phyloP scores from a whole-genome alignment of 2,797 vertebrate genomes.

The Ceryle rudis region DNA sequence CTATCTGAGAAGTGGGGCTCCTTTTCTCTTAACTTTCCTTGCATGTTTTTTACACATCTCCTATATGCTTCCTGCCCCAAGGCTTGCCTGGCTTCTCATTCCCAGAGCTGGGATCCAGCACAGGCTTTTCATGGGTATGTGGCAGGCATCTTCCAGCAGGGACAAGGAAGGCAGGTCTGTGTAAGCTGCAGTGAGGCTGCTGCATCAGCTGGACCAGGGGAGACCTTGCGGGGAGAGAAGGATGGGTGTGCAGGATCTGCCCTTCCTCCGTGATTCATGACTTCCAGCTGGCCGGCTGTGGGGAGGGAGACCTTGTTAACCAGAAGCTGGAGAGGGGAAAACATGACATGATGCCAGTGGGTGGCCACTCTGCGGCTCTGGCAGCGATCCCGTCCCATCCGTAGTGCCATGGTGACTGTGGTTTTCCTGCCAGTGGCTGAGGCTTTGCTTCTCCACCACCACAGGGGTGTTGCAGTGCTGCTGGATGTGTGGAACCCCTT shows the following conservation, averaged over 20 bases:
- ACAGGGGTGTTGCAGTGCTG: background rate
- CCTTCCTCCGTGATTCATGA: conserved; percentile 45
- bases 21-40: background rate
- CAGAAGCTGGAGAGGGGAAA: background rate
- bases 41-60: fast-evolving
- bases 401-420: background rate
- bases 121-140: background rate
- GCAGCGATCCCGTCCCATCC: background rate
- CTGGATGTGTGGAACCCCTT: background rate
- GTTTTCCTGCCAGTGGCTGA: background rate
- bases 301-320: background rate
- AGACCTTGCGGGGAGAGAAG: background rate
- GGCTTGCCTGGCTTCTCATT: background rate
- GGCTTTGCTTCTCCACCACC: background rate
- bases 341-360: background rate
- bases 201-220: background rate
- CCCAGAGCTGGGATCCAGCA: background rate
- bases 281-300: background rate
- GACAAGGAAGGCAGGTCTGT: background rate
- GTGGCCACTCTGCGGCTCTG: background rate
- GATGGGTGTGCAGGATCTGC: background rate
- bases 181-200: background rate
- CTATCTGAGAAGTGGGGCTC: background rate
- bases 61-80: background rate
- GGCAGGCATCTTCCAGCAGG: background rate